These are phyloP conservation scores for Hirudo medicinalis DNA, from an alignment of 1,140 invertebrate species.

Conservation along the genomic window DNA sequence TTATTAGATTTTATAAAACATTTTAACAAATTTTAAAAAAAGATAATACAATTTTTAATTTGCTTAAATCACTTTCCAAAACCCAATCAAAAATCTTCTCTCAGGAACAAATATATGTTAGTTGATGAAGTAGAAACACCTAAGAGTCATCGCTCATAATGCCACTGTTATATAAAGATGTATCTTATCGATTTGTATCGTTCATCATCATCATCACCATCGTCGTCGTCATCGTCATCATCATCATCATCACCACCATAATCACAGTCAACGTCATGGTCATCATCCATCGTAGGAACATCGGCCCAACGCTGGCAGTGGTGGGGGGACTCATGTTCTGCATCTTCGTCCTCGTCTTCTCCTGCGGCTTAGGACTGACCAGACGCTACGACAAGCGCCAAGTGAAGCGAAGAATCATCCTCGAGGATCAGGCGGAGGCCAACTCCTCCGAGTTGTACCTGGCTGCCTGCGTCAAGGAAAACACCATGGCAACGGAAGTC, in stretches of 20 bases:
- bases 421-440: background rate
- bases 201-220: background rate
- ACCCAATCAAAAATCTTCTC: too few species aligned
- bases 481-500: background rate
- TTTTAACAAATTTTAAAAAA: too few species aligned
- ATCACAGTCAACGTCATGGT: too few species aligned
- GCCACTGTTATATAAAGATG: too few species aligned
- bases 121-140: too few species aligned
- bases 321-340: background rate
- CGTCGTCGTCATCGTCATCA: constrained; percentile 10
- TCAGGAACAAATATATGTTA: too few species aligned
- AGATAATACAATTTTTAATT: too few species aligned
- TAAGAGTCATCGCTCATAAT: too few species aligned
- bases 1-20: too few species aligned
- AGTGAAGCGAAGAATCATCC: background rate
- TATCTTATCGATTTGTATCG: too few species aligned
- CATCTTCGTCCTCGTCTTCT: background rate
- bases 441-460: constrained; percentile 1
- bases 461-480: background rate
- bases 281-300: background rate
- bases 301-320: background rate
- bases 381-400: constrained; percentile 5
- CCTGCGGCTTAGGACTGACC: background rate
- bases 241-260: background rate
- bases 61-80: too few species aligned